phyloP scores from a whole-genome alignment of 2,113 vertebrate species.

The Caranx melampygus region DNA sequence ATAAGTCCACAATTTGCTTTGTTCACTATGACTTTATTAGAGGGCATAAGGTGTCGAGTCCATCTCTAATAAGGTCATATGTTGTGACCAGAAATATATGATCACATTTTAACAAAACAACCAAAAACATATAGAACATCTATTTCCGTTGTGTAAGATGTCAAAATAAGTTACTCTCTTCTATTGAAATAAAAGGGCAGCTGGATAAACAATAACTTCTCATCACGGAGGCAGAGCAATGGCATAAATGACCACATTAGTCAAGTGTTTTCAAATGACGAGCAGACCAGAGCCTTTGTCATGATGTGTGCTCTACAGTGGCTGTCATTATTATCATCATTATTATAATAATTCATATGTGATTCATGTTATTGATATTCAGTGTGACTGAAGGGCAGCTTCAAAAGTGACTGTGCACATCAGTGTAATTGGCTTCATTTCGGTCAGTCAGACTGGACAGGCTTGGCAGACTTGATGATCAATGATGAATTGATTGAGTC shows the following conservation, averaged over 20 bases:
- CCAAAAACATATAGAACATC: no score
- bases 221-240: background rate
- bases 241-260: no score
- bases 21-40: no score
- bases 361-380: constrained; percentile 13
- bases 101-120: no score
- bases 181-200: no score
- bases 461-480: constrained; percentile 28
- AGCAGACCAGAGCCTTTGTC: background rate
- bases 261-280: no score
- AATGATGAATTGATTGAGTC: constrained; percentile 47
- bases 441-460: constrained; percentile 17
- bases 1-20: no score
- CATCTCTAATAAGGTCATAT: background rate
- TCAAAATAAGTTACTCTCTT: no score
- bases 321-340: background rate
- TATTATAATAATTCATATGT: background rate
- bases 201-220: background rate
- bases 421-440: constrained; percentile 16
- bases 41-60: no score
- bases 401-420: constrained; percentile 1
- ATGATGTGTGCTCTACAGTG: background rate
- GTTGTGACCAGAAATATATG: no score
- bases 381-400: background rate
- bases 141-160: no score